These are phyloP conservation scores for Plestiodon gilberti DNA, from an alignment of 2,113 vertebrate genomes.

Conservation along the genomic window DNA sequence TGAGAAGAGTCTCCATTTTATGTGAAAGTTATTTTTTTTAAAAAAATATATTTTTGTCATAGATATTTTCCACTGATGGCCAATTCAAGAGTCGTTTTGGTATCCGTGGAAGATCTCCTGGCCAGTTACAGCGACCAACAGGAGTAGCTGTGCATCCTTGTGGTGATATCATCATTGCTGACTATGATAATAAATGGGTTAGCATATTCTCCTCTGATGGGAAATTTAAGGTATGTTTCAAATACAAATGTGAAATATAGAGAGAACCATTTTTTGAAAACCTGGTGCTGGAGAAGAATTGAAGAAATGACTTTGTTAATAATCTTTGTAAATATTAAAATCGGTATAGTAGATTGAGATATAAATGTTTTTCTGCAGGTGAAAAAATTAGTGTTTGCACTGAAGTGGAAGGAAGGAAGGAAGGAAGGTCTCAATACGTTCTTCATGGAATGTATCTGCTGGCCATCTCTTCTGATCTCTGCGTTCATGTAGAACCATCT, in stretches of 20 bases:
- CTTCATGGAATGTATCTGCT: too few species aligned
- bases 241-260: neutral
- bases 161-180: constrained; percentile 96
- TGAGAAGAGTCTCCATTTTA: neutral
- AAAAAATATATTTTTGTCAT: constrained; percentile 46
- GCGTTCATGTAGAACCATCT: neutral
- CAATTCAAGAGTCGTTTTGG: constrained; percentile 96
- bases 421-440: too few species aligned
- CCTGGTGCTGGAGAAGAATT: neutral
- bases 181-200: constrained; percentile 99
- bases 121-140: constrained; percentile 94
- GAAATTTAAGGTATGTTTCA: constrained; percentile 91
- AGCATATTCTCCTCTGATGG: constrained; percentile 97
- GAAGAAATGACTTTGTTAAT: too few species aligned
- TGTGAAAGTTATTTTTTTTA: neutral
- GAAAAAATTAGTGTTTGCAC: too few species aligned
- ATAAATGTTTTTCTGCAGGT: too few species aligned
- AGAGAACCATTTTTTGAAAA: constrained; percentile 19
- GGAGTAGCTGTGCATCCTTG: constrained; percentile 94
- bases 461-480: neutral
- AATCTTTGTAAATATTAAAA: too few species aligned
- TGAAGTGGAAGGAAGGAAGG: too few species aligned
- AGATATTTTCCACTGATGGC: constrained; percentile 96
- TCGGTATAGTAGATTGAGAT: too few species aligned
- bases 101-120: constrained; percentile 91